Evolutionary conservation across 1,140 invertebrate species (phyloP).

Genomic region (Sitophilus oryzae): DNA sequence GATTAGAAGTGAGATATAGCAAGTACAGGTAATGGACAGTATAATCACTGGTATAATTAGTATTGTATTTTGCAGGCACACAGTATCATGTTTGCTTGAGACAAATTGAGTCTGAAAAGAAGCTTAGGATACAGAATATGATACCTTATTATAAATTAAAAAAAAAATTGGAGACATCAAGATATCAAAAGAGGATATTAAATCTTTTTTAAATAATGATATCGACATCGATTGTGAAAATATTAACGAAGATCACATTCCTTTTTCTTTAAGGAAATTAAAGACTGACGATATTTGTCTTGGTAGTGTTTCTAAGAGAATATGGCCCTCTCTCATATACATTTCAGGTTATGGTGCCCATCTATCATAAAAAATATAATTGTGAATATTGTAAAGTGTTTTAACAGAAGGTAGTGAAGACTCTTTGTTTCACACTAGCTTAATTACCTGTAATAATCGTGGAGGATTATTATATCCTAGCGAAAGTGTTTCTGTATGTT

Average conservation of each 20-base stretch:
- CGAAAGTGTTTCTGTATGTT: neutral
- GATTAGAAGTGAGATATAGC: neutral
- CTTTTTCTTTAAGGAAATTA: neutral
- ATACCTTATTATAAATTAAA: neutral
- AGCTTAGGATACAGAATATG: neutral
- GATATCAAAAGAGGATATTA: neutral
- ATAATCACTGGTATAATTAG: no score
- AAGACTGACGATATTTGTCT: neutral
- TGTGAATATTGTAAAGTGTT: neutral
- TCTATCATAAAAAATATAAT: neutral
- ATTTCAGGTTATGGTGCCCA: neutral
- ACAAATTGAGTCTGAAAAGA: neutral
- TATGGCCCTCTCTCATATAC: neutral
- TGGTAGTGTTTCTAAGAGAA: neutral
- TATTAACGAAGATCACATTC: neutral
- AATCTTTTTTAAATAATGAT: neutral
- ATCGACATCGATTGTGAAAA: no score
- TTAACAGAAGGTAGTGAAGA: neutral
- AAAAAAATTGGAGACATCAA: neutral
- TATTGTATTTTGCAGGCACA: no score
- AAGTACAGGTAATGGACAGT: neutral
- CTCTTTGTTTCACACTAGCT: no score
- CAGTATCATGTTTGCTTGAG: neutral
- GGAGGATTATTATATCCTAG: neutral
- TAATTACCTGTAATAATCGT: neutral